phyloP scores from a whole-genome alignment of 1,140 invertebrate species.

The Aphaenogaster ashmeadi region DNA sequence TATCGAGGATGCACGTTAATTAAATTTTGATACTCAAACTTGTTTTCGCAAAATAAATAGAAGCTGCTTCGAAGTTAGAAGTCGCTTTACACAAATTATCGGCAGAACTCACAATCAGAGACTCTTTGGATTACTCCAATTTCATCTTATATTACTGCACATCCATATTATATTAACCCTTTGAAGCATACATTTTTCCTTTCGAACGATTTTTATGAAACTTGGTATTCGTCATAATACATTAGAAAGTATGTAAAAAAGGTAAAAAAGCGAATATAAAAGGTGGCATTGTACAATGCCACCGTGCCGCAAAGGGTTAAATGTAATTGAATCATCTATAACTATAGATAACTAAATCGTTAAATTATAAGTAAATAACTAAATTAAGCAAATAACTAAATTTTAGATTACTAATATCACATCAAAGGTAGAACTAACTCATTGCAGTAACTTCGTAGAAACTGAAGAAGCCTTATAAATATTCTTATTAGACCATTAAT shows the following conservation, averaged over 20 bases:
- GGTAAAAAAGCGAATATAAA: no score
- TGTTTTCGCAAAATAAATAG: constrained; percentile 7
- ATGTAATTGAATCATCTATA: no score
- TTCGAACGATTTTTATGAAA: no score
- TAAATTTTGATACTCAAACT: constrained; percentile 19
- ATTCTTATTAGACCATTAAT: constrained; percentile 3
- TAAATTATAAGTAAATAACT: no score
- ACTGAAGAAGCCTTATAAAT: not conserved
- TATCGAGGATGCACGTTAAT: not conserved
- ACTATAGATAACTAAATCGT: no score
- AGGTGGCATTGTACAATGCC: no score
- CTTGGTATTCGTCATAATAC: no score
- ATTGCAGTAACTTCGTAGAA: not conserved
- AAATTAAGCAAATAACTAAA: not conserved
- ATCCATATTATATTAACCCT: not conserved
- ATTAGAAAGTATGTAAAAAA: no score
- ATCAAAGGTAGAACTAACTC: constrained; percentile 11
- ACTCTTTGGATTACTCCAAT: not conserved
- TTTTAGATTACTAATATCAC: constrained; percentile 20
- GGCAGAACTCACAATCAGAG: not conserved
- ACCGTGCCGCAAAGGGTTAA: no score
- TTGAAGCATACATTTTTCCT: no score
- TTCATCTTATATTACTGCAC: not conserved
- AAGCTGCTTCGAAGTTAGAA: not conserved
- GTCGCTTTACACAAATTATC: not conserved